Percentiles rank a stretch among this genome's conserved stretches.
Evolutionary conservation across 2,888 invertebrate species (phyloP).

Genomic region (Rhopalosiphum nymphaeae): DNA sequence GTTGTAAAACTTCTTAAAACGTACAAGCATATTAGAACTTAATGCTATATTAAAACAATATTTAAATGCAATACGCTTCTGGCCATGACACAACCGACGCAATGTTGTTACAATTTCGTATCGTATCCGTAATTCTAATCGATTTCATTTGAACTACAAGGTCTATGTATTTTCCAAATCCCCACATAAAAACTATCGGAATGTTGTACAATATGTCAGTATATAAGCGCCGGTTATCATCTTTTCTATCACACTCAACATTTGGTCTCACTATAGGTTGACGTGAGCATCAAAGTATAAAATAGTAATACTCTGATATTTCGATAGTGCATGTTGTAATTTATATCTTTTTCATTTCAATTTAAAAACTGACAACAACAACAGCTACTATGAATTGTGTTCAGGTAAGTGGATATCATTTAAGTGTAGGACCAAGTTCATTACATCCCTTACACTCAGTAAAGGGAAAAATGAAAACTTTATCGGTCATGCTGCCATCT

Average conservation of each 20-base stretch:
- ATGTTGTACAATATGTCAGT: not conserved
- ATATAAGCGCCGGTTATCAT: not conserved
- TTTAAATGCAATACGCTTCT: not conserved
- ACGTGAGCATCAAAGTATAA: not conserved
- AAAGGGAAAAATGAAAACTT: not conserved
- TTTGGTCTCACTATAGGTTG: not conserved
- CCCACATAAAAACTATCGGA: not conserved
- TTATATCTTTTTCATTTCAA: not conserved
- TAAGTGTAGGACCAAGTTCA: not conserved
- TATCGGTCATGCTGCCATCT: not conserved
- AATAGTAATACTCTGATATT: not conserved
- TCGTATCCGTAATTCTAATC: not conserved
- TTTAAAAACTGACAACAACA: not conserved
- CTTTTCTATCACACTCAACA: not conserved
- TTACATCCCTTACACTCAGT: not conserved
- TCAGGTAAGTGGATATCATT: conserved; percentile 12
- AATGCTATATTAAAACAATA: not conserved
- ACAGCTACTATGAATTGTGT: not conserved
- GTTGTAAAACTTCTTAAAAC: not conserved
- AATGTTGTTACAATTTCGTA: conserved; percentile 1
- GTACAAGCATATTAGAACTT: not conserved
- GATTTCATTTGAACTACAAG: not conserved
- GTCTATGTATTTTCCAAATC: not conserved
- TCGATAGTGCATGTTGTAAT: not conserved
- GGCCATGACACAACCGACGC: not conserved